Conservation (phyloP, 2,797 vertebrate genomes). For the Acanthiza pusilla region DNA sequence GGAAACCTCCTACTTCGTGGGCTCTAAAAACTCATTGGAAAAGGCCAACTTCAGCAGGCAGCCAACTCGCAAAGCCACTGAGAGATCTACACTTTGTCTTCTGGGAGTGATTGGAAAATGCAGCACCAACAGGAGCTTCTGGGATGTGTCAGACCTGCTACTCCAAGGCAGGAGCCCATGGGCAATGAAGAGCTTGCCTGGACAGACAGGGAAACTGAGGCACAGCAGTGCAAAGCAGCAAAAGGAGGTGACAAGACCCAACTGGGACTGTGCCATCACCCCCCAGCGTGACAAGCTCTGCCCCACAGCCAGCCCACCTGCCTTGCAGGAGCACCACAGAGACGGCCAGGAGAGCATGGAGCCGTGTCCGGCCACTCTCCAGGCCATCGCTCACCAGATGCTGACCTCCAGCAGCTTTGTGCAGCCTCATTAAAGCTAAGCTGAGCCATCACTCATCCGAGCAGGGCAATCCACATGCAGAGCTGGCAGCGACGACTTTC, state of each 20-base stretch:
- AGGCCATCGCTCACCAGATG: neutral
- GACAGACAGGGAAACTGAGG: neutral
- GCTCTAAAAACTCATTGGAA: neutral
- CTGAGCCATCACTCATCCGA: neutral
- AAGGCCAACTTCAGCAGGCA: neutral
- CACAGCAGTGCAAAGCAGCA: neutral
- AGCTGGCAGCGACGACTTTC: neutral
- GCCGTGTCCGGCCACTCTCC: accelerated
- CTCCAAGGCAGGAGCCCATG: neutral
- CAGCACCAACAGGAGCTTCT: neutral
- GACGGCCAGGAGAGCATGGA: neutral
- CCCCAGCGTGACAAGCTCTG: accelerated
- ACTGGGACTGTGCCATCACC: accelerated
- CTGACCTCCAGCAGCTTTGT: neutral
- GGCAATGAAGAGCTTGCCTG: neutral
- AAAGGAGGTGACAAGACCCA: neutral
- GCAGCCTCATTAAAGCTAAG: constrained; percentile 4
- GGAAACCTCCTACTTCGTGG: neutral
- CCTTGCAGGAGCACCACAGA: neutral
- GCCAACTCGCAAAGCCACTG: neutral
- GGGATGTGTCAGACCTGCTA: neutral
- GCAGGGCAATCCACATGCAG: neutral
- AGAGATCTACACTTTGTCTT: neutral
- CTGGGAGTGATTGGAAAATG: neutral
- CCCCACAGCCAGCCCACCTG: neutral